phyloP scores from a whole-genome alignment of 1,140 invertebrate species.

The Zaprionus inermis region DNA sequence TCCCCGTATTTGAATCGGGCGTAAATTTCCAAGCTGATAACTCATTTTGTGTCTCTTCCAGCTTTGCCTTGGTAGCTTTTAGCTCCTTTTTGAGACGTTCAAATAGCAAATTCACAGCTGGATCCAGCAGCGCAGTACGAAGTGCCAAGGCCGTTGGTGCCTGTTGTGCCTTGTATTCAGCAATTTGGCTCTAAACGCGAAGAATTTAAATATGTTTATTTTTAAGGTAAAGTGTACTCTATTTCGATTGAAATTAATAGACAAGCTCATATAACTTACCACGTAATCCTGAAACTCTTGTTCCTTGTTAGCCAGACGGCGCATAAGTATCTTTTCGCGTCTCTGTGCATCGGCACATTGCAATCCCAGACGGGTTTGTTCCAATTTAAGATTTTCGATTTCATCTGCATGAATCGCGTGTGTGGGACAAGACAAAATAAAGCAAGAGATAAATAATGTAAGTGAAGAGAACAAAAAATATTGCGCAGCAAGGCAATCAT shows the following conservation, averaged over 20 bases:
- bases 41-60: conserved; percentile 99
- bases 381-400: conserved; percentile 89
- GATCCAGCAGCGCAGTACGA: conserved; percentile 94
- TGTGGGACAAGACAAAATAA: conserved; percentile 16
- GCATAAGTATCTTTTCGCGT: conserved; percentile 95
- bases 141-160: conserved; percentile 91
- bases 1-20: conserved; percentile 98
- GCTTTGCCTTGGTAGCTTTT: conserved; percentile 93
- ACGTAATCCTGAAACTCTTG: conserved; percentile 98
- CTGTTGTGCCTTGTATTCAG: conserved; percentile 93
- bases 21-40: conserved; percentile 99
- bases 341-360: conserved; percentile 93
- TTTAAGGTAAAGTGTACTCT: too few relatives aligned
- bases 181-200: conserved; percentile 91
- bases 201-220: too few relatives aligned
- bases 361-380: conserved; percentile 92
- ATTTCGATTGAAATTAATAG: background rate
- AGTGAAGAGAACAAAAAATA: conserved; percentile 17
- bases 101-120: conserved; percentile 97
- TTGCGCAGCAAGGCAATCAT: conserved; percentile 8
- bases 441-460: conserved; percentile 16
- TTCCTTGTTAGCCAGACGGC: conserved; percentile 96
- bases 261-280: conserved; percentile 85
- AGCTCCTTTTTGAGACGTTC: conserved; percentile 96
- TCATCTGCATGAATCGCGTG: conserved; percentile 86